Percentiles rank a stretch among this genome's conserved stretches.
Evolutionary conservation across 2,797 vertebrate genomes (phyloP).

Genomic region (Cygnus olor): DNA sequence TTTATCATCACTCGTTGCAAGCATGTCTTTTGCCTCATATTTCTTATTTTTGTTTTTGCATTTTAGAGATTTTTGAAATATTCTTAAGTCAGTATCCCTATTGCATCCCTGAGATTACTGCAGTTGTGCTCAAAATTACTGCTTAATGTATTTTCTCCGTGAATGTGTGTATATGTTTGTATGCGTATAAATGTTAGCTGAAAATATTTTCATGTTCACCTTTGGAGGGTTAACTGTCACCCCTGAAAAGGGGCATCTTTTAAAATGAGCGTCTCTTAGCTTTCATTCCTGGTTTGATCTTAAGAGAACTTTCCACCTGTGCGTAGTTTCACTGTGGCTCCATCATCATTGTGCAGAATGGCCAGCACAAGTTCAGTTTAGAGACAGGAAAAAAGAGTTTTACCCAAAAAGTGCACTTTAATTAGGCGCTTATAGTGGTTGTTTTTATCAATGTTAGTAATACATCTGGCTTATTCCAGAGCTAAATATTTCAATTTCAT

Average conservation of each 20-base stretch:
- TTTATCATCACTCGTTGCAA: not conserved
- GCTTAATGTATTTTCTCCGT: not conserved
- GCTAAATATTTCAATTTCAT: not conserved
- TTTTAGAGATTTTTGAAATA: not conserved
- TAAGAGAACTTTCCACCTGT: not conserved
- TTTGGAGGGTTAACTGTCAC: not conserved
- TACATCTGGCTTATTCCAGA: not conserved
- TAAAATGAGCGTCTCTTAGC: not conserved
- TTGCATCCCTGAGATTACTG: not conserved
- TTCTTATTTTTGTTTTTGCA: not conserved
- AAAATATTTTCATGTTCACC: slow-evolving; percentile 9
- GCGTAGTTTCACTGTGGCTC: not conserved
- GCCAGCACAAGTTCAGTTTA: not conserved
- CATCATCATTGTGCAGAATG: not conserved
- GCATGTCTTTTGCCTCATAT: not conserved
- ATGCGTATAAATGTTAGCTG: not conserved
- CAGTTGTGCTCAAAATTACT: slow-evolving; percentile 3
- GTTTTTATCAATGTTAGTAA: not conserved
- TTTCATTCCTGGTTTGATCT: not conserved
- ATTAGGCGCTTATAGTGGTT: not conserved
- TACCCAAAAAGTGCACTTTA: not conserved
- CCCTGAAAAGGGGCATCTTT: not conserved
- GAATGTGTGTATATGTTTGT: not conserved
- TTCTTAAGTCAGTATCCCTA: not conserved
- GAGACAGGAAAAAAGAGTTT: not conserved